These are phyloP conservation scores for Theonella swinhoei DNA, from an alignment of 37 sponge, comb jelly and placozoan species.

Conservation along the genomic window DNA sequence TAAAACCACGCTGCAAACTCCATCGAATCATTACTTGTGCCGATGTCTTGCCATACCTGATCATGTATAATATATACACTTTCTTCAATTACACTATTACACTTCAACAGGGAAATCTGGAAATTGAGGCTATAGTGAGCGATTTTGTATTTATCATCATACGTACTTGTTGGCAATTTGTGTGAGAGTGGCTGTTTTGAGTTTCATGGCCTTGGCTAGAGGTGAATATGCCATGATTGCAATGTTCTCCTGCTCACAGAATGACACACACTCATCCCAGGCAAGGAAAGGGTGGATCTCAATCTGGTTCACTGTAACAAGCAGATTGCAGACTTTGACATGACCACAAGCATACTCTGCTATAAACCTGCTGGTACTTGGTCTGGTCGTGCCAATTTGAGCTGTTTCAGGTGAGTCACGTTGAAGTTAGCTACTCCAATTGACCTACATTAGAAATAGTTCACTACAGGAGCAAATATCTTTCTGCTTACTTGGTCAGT, in stretches of 20 bases:
- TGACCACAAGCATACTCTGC: background rate
- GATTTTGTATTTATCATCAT: too few relatives aligned
- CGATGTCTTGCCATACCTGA: slow-evolving; percentile 65
- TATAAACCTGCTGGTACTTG: slow-evolving; percentile 43
- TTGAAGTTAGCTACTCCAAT: slow-evolving; percentile 77
- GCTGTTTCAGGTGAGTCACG: slow-evolving; percentile 49
- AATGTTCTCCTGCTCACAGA: slow-evolving; percentile 70
- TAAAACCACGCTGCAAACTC: slow-evolving; percentile 79
- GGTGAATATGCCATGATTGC: slow-evolving; percentile 78
- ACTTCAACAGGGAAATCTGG: too few relatives aligned
- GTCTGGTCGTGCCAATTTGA: slow-evolving; percentile 43
- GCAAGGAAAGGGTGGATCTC: slow-evolving; percentile 77
- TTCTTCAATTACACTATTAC: background rate
- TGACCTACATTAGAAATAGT: slow-evolving; percentile 16
- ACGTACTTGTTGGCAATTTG: slow-evolving; percentile 67
- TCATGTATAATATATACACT: background rate
- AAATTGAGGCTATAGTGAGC: background rate
- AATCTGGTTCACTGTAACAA: slow-evolving; percentile 76
- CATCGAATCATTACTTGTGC: slow-evolving; percentile 88
- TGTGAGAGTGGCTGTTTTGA: slow-evolving; percentile 60
- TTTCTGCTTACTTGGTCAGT: slow-evolving; percentile 20
- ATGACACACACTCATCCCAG: slow-evolving; percentile 66
- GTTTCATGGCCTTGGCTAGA: slow-evolving; percentile 68
- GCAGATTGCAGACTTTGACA: background rate
- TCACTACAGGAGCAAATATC: background rate